Percentiles rank a stretch among this genome's conserved stretches.
phyloP scores from a whole-genome alignment of 1,140 invertebrate genomes.

The Zaprionus inermis region DNA sequence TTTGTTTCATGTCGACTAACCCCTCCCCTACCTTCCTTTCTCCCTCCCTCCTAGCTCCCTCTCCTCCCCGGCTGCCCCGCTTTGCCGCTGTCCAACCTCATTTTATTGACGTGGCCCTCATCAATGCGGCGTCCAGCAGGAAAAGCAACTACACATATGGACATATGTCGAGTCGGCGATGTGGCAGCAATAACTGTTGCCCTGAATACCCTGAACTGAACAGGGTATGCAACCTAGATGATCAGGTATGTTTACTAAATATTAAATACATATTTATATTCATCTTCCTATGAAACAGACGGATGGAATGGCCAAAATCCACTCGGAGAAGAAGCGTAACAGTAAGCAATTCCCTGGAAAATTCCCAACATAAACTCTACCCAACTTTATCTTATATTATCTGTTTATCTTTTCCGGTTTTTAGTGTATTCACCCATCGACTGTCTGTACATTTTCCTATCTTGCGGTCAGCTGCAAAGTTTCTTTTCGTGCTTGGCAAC shows the following conservation, averaged over 20 bases:
- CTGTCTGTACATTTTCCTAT: neutral
- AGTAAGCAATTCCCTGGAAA: too few species aligned
- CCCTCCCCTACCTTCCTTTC: neutral
- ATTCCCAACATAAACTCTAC: too few species aligned
- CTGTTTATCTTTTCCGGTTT: too few species aligned
- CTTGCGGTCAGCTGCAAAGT: slow-evolving; percentile 50
- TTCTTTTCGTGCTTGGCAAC: slow-evolving; percentile 44
- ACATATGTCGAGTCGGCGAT: slow-evolving; percentile 15
- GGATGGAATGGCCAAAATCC: too few species aligned
- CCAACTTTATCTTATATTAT: neutral
- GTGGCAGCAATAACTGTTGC: slow-evolving; percentile 15
- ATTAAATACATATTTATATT: too few species aligned
- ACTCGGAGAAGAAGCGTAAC: too few species aligned
- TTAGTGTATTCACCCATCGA: slow-evolving; percentile 8
- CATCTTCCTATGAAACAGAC: neutral
- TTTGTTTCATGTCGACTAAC: slow-evolving; percentile 64
- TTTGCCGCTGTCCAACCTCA: neutral
- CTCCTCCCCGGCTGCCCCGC: neutral
- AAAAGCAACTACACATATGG: slow-evolving; percentile 36
- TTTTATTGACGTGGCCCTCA: slow-evolving; percentile 59
- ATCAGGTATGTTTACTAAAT: neutral
- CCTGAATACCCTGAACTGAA: slow-evolving; percentile 15
- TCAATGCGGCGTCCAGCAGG: slow-evolving; percentile 47
- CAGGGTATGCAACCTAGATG: neutral
- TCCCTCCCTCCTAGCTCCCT: neutral